Evolutionary conservation across 2,113 vertebrate genomes (phyloP), one percentile per base, ranked within the genome.

Genomic region (Poicephalus meyeri): DNA sequence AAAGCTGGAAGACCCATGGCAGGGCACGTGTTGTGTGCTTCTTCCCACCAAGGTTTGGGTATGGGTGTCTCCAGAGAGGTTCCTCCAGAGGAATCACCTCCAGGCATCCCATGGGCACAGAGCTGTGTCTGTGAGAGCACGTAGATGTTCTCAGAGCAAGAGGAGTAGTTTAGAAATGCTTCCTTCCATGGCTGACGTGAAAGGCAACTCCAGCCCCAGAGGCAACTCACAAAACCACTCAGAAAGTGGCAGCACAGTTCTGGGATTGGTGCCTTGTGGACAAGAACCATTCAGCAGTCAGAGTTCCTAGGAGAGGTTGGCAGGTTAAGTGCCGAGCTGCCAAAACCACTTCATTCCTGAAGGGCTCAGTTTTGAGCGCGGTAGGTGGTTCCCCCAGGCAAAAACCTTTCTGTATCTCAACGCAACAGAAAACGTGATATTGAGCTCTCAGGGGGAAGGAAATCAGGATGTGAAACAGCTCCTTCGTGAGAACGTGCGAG

Each of bases 21-120:
- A 17, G 64, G 18, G 31, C 28, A 8, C 1, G 20, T 4, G 0
- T 3, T 3, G 10, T 14, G n/a, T 6, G 10, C 42, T 21, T 8
- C 50, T 24, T 37, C 86, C 37, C 23, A 18, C 29, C 31, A 1
- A 5, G 29, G 31, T n/a, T 8, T 39, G 50, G 28, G 44, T 28
- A 8, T 24, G 3, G n/a, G 3, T 18, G 61, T 16, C 39, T 76
- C 9, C 33, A 6, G 79, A 8, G 58, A 10, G 29, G 58, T 33
- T 46, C 39, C 31, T 53, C 4, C 28, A 29, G 47, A 19, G 61
- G 11, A 33, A 8, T 12, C 1, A 1, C 35, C 39, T 61, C 31
- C 56, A 6, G 37, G 55, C 53, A 5, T 42, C 10, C 44, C 1
- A 0, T 16, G 31, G 37, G 55, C 11, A 10, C 53, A 11, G 86